phyloP scores from a whole-genome alignment of 30 jellyfish, hydroid and myxozoan species.

The Sanderia malayensis region DNA sequence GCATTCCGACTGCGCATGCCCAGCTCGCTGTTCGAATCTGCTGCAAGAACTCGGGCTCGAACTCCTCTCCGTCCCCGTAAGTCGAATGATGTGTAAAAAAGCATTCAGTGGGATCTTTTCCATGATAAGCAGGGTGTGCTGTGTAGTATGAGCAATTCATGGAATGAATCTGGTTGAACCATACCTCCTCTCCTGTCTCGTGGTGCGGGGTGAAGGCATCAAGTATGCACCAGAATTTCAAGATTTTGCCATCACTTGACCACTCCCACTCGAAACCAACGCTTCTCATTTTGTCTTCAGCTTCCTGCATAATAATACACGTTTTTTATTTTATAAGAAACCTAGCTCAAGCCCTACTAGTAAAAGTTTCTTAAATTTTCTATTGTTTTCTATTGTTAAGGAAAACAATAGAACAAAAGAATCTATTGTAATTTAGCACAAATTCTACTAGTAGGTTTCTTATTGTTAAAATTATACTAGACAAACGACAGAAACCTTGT shows the following conservation, averaged over 20 bases:
- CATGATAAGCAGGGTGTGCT: conserved; percentile 66
- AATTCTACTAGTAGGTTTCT: no score
- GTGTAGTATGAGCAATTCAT: conserved; percentile 63
- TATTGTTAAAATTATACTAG: no score
- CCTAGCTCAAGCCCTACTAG: no score
- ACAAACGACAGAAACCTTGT: no score
- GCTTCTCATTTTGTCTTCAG: no score
- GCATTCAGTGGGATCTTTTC: conserved; percentile 32
- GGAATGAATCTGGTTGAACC: conserved; percentile 87
- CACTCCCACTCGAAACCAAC: conserved; percentile 70
- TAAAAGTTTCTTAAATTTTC: no score
- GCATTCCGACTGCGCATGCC: conserved; percentile 79
- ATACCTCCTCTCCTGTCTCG: conserved; percentile 63
- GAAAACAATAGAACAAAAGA: no score
- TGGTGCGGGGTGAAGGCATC: conserved; percentile 64
- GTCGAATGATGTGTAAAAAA: conserved; percentile 62
- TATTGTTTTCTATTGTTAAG: no score
- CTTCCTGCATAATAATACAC: no score
- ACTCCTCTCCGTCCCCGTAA: conserved; percentile 92
- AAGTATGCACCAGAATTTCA: conserved; percentile 29
- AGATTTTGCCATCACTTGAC: conserved; percentile 21
- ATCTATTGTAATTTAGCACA: no score
- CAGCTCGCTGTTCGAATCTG: conserved; percentile 69
- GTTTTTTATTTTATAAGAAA: no score
- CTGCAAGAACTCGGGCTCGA: conserved; percentile 67